Conservation (phyloP, 2,113 vertebrate species). For the Suncus etruscus region DNA sequence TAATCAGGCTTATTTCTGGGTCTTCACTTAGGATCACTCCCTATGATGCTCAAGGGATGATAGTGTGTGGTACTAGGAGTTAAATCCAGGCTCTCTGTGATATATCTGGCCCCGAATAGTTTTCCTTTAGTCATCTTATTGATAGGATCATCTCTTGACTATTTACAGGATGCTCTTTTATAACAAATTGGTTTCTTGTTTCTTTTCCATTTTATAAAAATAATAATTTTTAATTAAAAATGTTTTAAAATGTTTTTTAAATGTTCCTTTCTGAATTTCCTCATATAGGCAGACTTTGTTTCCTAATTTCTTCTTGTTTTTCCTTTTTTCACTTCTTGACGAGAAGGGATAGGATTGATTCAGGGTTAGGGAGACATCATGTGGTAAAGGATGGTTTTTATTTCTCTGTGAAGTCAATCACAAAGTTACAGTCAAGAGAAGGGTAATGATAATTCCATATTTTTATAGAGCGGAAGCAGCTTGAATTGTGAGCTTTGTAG, state of each 20-base stretch:
- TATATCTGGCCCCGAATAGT: too few species aligned
- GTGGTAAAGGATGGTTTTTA: constrained; percentile 3
- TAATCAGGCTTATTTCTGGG: too few species aligned
- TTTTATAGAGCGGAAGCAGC: constrained; percentile 10
- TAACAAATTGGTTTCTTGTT: constrained; percentile 13
- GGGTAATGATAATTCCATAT: background rate
- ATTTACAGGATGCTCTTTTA: background rate
- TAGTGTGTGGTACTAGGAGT: too few species aligned
- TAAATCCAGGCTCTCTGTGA: too few species aligned
- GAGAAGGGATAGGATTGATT: background rate
- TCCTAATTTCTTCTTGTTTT: constrained; percentile 18
- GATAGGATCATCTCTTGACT: background rate
- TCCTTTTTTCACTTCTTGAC: background rate
- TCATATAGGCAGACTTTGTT: background rate
- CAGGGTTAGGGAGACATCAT: background rate
- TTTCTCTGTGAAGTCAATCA: constrained; percentile 43
- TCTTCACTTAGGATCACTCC: too few species aligned
- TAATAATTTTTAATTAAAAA: background rate
- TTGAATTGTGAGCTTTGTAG: constrained; percentile 38
- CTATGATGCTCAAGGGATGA: too few species aligned
- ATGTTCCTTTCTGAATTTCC: constrained; percentile 29
- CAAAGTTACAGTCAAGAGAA: constrained; percentile 42
- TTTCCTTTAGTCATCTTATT: too few species aligned
- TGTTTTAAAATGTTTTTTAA: background rate
- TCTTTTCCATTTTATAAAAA: background rate